phyloP scores from a whole-genome alignment of 2,888 invertebrate species.

The Hecatera dysodea region DNA sequence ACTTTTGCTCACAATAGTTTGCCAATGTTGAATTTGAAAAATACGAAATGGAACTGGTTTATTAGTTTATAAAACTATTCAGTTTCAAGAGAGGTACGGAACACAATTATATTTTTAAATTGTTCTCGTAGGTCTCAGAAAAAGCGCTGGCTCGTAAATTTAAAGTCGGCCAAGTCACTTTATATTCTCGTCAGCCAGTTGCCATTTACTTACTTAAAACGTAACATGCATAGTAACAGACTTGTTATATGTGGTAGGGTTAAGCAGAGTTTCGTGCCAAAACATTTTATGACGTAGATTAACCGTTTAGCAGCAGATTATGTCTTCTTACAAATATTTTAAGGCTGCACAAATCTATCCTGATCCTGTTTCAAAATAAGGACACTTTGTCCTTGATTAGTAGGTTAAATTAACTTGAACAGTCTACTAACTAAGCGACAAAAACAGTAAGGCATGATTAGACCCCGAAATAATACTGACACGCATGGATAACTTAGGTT shows the following conservation, averaged over 20 bases:
- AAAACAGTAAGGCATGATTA: not conserved
- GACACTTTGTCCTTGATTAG: not conserved
- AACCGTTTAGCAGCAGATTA: conserved; percentile 4
- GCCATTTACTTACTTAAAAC: conserved; percentile 36
- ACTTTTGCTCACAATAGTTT: conserved; percentile 30
- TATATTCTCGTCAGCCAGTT: conserved; percentile 42
- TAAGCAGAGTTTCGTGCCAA: conserved; percentile 4
- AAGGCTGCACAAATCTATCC: not conserved
- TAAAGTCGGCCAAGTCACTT: conserved; percentile 43
- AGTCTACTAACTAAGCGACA: too few relatives aligned
- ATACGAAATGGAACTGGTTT: conserved; percentile 38
- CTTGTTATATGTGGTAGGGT: not conserved
- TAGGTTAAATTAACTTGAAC: not conserved
- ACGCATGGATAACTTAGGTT: not conserved
- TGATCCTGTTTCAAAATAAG: not conserved
- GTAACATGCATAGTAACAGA: conserved; percentile 25
- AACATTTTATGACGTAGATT: not conserved
- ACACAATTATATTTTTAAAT: conserved; percentile 43
- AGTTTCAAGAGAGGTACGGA: conserved; percentile 34
- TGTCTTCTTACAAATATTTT: not conserved
- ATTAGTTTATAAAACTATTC: conserved; percentile 56
- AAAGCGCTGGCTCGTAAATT: conserved; percentile 33
- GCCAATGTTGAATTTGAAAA: conserved; percentile 41
- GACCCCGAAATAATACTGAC: not conserved
- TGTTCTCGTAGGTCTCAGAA: conserved; percentile 25